Percentiles rank a stretch among this genome's conserved stretches.
phyloP scores from a whole-genome alignment of 2,888 invertebrate genomes.

The Pegoplata infirma region DNA sequence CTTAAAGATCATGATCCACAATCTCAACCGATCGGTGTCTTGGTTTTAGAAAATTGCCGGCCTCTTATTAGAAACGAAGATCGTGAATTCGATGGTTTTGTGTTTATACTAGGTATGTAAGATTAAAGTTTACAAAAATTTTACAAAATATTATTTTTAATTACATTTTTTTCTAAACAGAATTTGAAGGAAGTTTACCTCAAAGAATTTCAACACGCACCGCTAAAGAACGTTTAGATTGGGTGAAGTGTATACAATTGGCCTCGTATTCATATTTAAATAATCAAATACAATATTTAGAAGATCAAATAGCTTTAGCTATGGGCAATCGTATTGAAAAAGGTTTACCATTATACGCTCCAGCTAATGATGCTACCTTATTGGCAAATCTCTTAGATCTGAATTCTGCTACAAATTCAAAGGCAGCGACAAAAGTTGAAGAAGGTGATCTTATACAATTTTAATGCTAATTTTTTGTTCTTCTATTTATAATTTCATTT shows the following conservation, averaged over 20 bases:
- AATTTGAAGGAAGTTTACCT: slow-evolving; percentile 89
- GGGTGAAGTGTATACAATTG: slow-evolving; percentile 90
- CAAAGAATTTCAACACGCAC: slow-evolving; percentile 90
- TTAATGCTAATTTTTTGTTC: slow-evolving; percentile 66
- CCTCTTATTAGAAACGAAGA: slow-evolving; percentile 82
- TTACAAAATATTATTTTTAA: not conserved
- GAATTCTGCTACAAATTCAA: slow-evolving; percentile 40
- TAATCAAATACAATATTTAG: slow-evolving; percentile 82
- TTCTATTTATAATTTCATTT: slow-evolving; percentile 51
- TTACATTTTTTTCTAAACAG: slow-evolving; percentile 78
- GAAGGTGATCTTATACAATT: slow-evolving; percentile 82
- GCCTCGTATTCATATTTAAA: slow-evolving; percentile 91
- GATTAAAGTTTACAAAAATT: not conserved
- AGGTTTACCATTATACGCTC: slow-evolving; percentile 80
- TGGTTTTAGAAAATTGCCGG: slow-evolving; percentile 92
- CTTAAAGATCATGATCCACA: slow-evolving; percentile 93
- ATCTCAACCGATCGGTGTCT: slow-evolving; percentile 92
- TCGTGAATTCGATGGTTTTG: slow-evolving; percentile 84
- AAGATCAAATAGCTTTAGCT: slow-evolving; percentile 79
- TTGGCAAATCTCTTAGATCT: slow-evolving; percentile 49
- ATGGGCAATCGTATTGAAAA: slow-evolving; percentile 79
- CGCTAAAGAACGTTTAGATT: slow-evolving; percentile 89
- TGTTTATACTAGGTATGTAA: slow-evolving; percentile 87
- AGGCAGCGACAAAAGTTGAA: slow-evolving; percentile 78
- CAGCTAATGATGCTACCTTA: slow-evolving; percentile 78